Conservation (phyloP, 2,888 invertebrate species). For the Caenorhabditis wallacei region DNA sequence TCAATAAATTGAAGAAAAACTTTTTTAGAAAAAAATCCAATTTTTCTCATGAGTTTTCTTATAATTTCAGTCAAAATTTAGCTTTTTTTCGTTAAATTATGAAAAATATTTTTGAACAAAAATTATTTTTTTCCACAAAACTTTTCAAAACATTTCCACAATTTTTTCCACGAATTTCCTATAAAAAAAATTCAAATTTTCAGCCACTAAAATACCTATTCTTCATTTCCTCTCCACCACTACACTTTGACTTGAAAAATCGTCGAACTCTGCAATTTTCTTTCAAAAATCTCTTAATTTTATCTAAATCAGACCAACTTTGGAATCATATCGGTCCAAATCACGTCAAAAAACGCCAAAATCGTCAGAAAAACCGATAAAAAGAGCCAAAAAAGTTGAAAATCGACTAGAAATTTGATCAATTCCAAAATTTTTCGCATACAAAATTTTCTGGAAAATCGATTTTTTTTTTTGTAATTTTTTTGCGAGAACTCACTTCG, state of each 20-base stretch:
- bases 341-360: conserved; percentile 3
- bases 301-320: conserved; percentile 14
- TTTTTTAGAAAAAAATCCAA: too few species aligned
- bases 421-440: neutral
- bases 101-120: too few species aligned
- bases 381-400: neutral
- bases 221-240: neutral
- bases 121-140: neutral
- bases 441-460: neutral
- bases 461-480: neutral
- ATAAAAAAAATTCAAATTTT: too few species aligned
- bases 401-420: conserved; percentile 10
- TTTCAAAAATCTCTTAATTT: neutral
- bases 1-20: too few species aligned
- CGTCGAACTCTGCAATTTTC: conserved; percentile 17
- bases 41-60: too few species aligned
- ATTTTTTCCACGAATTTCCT: conserved; percentile 2
- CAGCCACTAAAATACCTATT: conserved; percentile 16
- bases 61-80: neutral
- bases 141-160: too few species aligned
- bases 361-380: conserved; percentile 5
- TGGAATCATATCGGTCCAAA: conserved; percentile 19
- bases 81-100: neutral
- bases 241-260: conserved; percentile 28
- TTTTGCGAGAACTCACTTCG: too few species aligned